Evolutionary conservation across 64 coral and sea anemone species (phyloP).

Genomic region (Pocillopora verrucosa): DNA sequence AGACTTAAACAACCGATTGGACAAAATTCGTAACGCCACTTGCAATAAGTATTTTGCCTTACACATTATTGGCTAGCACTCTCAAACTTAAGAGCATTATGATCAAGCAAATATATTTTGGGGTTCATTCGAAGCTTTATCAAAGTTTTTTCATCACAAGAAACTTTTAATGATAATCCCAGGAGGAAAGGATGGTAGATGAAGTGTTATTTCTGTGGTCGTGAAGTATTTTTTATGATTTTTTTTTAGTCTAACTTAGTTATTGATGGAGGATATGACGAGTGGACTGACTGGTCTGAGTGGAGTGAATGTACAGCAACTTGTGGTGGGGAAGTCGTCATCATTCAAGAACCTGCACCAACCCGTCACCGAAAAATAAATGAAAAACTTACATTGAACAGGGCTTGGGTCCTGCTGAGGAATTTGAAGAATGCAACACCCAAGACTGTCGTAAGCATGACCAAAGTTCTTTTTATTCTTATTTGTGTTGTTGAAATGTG

Average conservation of each 20-base stretch:
- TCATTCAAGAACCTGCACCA: conserved; percentile 83
- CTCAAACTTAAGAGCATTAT: too few relatives aligned
- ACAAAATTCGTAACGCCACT: background rate
- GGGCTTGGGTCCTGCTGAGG: background rate
- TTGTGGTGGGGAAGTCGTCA: conserved; percentile 72
- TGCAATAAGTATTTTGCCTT: background rate
- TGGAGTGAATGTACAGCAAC: conserved; percentile 80
- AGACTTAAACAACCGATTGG: background rate
- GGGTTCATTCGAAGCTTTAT: too few relatives aligned
- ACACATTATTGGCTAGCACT: too few relatives aligned
- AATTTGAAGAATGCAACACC: conserved; percentile 4
- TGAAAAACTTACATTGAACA: conserved; percentile 3
- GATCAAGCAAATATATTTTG: too few relatives aligned
- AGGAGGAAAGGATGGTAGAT: too few relatives aligned
- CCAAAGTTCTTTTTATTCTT: too few relatives aligned
- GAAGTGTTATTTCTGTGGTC: too few relatives aligned
- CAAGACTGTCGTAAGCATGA: conserved; percentile 7
- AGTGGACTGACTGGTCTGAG: conserved; percentile 62
- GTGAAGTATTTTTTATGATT: too few relatives aligned
- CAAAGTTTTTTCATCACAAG: too few relatives aligned
- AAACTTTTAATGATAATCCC: too few relatives aligned
- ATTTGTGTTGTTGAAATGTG: too few relatives aligned
- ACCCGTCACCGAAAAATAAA: conserved; percentile 52
- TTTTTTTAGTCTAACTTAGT: too few relatives aligned
- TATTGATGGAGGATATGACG: conserved; percentile 75